A percentile compares a stretch with the other conserved stretches of the same genome.
Conservation (phyloP, 1,140 invertebrate genomes). For the Colletes latitarsis region DNA sequence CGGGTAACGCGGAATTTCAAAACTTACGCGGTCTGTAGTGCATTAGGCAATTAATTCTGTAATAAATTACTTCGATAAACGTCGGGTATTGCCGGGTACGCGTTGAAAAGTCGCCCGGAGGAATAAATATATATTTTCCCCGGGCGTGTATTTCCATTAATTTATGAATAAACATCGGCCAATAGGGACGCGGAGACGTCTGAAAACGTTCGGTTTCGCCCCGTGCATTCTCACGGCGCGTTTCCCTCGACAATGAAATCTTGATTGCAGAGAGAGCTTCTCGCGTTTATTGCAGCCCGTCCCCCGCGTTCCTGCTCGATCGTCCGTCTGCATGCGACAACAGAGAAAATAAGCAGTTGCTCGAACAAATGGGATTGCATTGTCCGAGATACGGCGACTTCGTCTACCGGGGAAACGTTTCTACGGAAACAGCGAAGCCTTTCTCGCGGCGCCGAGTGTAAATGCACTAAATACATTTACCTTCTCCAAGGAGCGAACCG, state of each 20-base stretch:
- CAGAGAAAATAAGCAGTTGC: constrained; percentile 59
- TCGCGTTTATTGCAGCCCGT: constrained; percentile 21
- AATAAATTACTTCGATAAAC: constrained; percentile 5
- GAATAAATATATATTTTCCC: constrained; percentile 7
- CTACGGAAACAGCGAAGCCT: constrained; percentile 49
- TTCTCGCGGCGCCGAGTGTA: constrained; percentile 52
- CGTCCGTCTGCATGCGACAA: constrained; percentile 21
- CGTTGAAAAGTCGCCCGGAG: not conserved
- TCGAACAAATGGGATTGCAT: constrained; percentile 59
- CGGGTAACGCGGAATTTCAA: too few relatives aligned
- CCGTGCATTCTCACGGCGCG: not conserved
- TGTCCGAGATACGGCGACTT: constrained; percentile 46
- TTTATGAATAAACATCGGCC: constrained; percentile 2
- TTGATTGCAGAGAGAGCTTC: constrained; percentile 7
- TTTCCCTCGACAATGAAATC: constrained; percentile 14
- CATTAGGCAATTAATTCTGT: not conserved
- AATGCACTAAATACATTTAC: constrained; percentile 56
- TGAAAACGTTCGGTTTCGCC: constrained; percentile 32
- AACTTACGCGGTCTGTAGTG: constrained; percentile 15
- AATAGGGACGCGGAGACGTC: constrained; percentile 7
- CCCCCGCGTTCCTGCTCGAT: constrained; percentile 11
- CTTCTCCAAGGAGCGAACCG: not conserved
- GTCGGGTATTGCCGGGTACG: not conserved
- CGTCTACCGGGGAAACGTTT: constrained; percentile 39
- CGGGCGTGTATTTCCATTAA: not conserved